These are phyloP conservation scores for Trididemnum nubilum DNA, from an alignment of 23 tunicate genomes.

Conservation along the genomic window DNA sequence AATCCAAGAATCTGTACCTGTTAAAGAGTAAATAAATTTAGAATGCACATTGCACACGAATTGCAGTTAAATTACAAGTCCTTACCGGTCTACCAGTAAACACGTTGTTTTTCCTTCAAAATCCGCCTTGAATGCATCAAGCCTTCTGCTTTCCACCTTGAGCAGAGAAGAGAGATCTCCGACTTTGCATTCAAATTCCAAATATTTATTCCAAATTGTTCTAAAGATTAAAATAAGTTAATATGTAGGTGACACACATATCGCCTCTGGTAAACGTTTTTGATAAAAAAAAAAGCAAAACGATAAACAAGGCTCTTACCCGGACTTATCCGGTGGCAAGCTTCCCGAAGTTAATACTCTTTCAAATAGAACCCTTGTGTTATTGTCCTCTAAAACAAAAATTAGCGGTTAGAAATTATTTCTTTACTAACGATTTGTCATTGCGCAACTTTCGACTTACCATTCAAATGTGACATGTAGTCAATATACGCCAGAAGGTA, in stretches of 20 bases:
- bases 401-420: background rate
- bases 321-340: conserved; percentile 84
- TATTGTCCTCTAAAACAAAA: conserved; percentile 79
- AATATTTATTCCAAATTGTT: conserved; percentile 92
- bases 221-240: conserved; percentile 36
- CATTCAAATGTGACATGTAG: conserved; percentile 94
- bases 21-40: background rate
- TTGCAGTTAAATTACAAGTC: background rate
- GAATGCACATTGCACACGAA: background rate
- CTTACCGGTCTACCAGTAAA: conserved; percentile 83
- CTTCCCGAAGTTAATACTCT: conserved; percentile 85
- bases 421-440: background rate
- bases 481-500: conserved; percentile 80
- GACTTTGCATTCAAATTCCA: conserved; percentile 90
- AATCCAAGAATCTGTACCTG: conserved; percentile 90
- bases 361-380: conserved; percentile 91
- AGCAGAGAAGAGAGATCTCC: conserved; percentile 92
- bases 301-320: too few relatives aligned
- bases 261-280: too few relatives aligned
- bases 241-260: too few relatives aligned
- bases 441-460: conserved; percentile 21
- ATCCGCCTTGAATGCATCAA: conserved; percentile 75
- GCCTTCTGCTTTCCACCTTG: conserved; percentile 85
- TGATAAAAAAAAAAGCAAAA: too few relatives aligned
- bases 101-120: conserved; percentile 88